phyloP scores from a whole-genome alignment of 2,888 invertebrate species.

The Dolichopus griseipennis region DNA sequence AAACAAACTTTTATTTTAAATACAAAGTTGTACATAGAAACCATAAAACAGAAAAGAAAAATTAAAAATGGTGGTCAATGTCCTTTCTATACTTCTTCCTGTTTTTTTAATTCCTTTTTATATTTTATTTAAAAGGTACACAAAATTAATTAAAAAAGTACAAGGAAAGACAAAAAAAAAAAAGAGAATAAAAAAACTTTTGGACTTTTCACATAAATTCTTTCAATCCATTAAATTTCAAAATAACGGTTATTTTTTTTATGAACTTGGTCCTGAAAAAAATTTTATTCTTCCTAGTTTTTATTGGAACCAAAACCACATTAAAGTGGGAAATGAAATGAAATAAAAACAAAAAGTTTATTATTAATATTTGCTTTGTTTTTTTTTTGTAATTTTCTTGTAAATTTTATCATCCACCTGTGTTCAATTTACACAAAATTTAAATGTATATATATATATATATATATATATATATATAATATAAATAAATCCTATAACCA shows the following conservation, averaged over 20 bases:
- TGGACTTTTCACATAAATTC: not conserved
- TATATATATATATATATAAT: no score
- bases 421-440: not conserved
- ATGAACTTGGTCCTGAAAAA: not conserved
- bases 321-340: not conserved
- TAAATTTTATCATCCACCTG: not conserved
- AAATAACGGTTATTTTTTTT: not conserved
- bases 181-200: not conserved
- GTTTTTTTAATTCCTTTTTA: not conserved
- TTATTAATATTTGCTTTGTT: not conserved
- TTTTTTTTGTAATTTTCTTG: not conserved
- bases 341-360: not conserved
- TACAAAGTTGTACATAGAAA: no score
- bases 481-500: no score
- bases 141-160: not conserved
- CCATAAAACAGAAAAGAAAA: no score
- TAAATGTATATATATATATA: no score
- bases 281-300: not conserved
- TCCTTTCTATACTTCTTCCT: no score
- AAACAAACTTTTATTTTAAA: not conserved
- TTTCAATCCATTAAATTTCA: not conserved
- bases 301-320: no score
- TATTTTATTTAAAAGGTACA: slow-evolving; percentile 2
- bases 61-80: no score
- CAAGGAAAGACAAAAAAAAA: no score